Evolutionary conservation across 2,797 vertebrate species (phyloP), one percentile per base, ranked within the genome.

Genomic region (Neopelma chrysocephalum): DNA sequence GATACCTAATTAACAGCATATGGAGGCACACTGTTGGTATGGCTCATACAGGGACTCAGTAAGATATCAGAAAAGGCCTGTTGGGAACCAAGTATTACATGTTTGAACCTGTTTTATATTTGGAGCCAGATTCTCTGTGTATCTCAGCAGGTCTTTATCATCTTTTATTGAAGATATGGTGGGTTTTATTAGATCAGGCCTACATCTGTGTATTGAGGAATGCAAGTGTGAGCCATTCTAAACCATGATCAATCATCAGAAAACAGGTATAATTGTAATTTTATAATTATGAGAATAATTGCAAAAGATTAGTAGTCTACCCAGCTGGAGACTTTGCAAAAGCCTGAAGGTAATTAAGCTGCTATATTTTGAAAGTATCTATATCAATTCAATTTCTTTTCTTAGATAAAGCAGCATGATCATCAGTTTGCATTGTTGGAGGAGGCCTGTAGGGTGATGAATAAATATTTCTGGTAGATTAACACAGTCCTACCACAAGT

Each of bases 251-350:
- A 87, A 73, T 86, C 76, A 58, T 36, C 53, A 75, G 56, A 86
- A 90, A 95, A 64, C 34, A 56, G 77, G 29, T 25, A 26, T 81
- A 61, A 93, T 88, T 91, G 70, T 61, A 51, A 83, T 83, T 94
- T 75, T 43, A 70, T 94, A 93, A 90, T 93, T 93, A 95, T 47
- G 34, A 90, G 54, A 81, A 88, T 94, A 82, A 95, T 91, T 94
- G 61, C 61, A 26, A 50, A 89, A 91, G 85, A 94, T 95, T 81
- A 93, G 77, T 54, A 83, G 60, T 54, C 54, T 72, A 75, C 77
- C 72, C 90, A 91, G 66, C 40, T 91, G 92, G 91, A 95, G 88
- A 86, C 22, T 88, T 89, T 60, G 38, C 50, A 88, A 83, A 80
- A 81, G 60, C 65, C 50, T 94, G 50, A 81, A 86, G 65, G 80